Evolutionary conservation across 2,797 vertebrate genomes (phyloP).

Genomic region (Sebastes hopkinsi): DNA sequence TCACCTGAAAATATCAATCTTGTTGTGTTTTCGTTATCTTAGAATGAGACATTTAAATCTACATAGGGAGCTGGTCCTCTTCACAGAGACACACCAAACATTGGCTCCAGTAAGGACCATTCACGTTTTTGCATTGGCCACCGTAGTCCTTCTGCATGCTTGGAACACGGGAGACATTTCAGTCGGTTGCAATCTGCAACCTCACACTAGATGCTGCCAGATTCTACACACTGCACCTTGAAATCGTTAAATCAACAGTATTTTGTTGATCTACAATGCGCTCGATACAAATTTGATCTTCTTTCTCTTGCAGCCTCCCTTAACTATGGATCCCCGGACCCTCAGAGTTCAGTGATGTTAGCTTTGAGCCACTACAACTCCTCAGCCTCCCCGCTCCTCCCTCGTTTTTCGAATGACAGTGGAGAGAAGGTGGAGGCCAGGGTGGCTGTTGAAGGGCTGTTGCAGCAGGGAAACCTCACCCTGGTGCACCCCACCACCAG

Average conservation of each 20-base stretch:
- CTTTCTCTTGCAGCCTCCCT: slow-evolving; percentile 46
- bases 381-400: slow-evolving; percentile 40
- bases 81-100: not conserved
- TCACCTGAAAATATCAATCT: not conserved
- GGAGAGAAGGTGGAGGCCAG: slow-evolving; percentile 43
- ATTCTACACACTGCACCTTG: not conserved
- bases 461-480: slow-evolving; percentile 60
- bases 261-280: not conserved
- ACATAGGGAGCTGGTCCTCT: not conserved
- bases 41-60: not conserved
- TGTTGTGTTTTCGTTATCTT: not conserved
- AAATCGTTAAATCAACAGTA: not conserved
- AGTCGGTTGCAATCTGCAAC: too few species aligned
- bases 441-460: slow-evolving; percentile 38
- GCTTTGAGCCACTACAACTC: slow-evolving; percentile 69
- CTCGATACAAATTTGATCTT: not conserved
- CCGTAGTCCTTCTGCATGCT: too few species aligned
- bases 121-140: too few species aligned
- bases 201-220: too few species aligned
- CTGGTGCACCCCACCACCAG: slow-evolving; percentile 37
- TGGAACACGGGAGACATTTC: too few species aligned
- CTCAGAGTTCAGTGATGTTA: slow-evolving; percentile 63
- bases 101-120: too few species aligned
- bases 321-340: slow-evolving; percentile 30
- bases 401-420: slow-evolving; percentile 54